Evolutionary conservation across 2,888 invertebrate species (phyloP).

Genomic region (Thereva unica): DNA sequence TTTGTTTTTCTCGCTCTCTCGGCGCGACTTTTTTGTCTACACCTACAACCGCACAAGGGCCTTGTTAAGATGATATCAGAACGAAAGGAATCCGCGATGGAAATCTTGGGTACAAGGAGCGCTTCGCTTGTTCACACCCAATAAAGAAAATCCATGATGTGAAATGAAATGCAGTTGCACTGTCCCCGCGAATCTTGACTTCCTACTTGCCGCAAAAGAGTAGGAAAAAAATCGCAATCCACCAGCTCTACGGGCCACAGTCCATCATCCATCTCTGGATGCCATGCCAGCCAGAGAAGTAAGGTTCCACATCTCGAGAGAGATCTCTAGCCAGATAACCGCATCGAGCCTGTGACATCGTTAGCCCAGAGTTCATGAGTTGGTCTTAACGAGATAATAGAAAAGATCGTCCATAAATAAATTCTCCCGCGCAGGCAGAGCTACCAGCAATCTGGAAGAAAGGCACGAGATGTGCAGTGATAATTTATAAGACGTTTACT

Average conservation of each 20-base stretch:
- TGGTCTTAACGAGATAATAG: conserved; percentile 19
- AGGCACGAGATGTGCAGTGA: conserved; percentile 19
- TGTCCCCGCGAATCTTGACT: neutral
- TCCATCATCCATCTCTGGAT: too few relatives aligned
- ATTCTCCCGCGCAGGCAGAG: conserved; percentile 6
- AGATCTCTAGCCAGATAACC: neutral
- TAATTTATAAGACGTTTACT: conserved; percentile 35
- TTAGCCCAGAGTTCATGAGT: conserved; percentile 15
- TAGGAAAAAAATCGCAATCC: neutral
- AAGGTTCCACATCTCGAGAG: too few relatives aligned
- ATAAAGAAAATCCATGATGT: conserved; percentile 8
- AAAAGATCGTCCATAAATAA: conserved; percentile 12
- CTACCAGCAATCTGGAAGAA: neutral
- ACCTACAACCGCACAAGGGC: too few relatives aligned
- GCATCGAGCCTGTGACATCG: neutral
- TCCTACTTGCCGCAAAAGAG: conserved; percentile 4
- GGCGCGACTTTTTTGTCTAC: too few relatives aligned
- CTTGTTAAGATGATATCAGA: too few relatives aligned
- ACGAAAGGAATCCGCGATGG: too few relatives aligned
- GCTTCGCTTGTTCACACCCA: conserved; percentile 7
- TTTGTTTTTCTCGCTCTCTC: too few relatives aligned
- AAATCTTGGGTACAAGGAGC: too few relatives aligned
- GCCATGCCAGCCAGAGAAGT: too few relatives aligned
- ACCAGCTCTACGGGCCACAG: neutral
- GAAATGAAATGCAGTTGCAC: neutral